Conservation (phyloP, 2,113 vertebrate genomes). For the Theropithecus gelada region DNA sequence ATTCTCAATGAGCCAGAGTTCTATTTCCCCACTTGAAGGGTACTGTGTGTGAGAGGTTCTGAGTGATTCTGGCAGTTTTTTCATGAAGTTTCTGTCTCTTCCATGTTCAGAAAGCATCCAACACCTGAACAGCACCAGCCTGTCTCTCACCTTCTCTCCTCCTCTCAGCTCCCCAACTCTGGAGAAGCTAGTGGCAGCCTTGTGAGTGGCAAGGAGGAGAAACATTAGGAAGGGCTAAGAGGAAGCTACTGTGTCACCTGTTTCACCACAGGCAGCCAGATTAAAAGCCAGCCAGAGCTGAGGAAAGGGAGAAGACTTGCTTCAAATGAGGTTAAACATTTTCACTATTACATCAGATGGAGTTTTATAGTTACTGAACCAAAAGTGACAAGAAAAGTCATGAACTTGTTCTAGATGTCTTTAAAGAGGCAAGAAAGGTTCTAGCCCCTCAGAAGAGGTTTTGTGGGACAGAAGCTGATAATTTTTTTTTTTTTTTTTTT, state of each 20-base stretch:
- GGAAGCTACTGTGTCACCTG: neutral
- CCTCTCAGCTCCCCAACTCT: neutral
- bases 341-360: neutral
- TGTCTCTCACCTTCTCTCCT: too few species aligned
- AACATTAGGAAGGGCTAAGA: neutral
- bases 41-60: fast-evolving
- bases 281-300: too few species aligned
- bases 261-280: neutral
- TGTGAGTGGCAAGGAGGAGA: neutral
- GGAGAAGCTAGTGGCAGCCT: neutral
- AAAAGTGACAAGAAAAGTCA: neutral
- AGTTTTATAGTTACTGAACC: neutral
- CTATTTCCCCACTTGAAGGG: fast-evolving
- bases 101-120: neutral
- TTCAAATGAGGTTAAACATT: neutral
- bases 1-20: neutral
- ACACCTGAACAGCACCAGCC: neutral
- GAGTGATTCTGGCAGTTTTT: neutral
- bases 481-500: neutral
- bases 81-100: fast-evolving
- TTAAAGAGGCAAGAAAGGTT: neutral
- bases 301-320: neutral
- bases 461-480: neutral
- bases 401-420: neutral
- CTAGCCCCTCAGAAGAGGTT: neutral